phyloP scores from a whole-genome alignment of 2,797 vertebrate genomes.

The Tapirus indicus region DNA sequence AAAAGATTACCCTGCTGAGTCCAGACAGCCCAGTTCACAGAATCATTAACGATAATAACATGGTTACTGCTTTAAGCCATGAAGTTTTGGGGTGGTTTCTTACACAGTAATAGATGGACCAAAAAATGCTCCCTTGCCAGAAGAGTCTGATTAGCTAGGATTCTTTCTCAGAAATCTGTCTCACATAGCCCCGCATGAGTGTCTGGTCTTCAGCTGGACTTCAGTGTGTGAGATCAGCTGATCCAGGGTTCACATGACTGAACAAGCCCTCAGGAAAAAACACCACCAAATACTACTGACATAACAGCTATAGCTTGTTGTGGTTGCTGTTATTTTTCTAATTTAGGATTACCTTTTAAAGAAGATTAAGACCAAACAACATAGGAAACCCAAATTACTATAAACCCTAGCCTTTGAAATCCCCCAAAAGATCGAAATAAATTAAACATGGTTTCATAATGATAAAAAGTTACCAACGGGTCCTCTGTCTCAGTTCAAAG shows the following conservation, averaged over 20 bases:
- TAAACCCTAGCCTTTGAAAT: slow-evolving; percentile 62
- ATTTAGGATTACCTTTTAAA: slow-evolving; percentile 54
- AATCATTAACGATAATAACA: background rate
- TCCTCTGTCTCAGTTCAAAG: background rate
- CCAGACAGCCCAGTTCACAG: background rate
- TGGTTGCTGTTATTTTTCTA: background rate
- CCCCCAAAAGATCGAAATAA: background rate
- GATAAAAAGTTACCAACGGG: background rate
- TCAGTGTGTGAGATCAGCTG: background rate
- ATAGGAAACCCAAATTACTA: slow-evolving; percentile 34
- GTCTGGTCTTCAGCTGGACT: background rate
- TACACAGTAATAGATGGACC: background rate
- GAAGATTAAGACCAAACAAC: slow-evolving; percentile 51
- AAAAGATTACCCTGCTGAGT: background rate
- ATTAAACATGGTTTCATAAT: slow-evolving; percentile 54
- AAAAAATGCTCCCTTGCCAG: background rate
- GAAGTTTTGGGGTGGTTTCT: background rate
- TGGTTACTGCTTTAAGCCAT: background rate
- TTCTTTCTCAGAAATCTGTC: background rate
- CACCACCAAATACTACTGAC: background rate
- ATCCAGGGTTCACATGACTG: background rate
- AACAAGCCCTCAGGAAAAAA: background rate
- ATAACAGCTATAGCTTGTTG: slow-evolving; percentile 17
- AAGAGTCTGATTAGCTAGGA: background rate
- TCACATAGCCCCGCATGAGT: no score